Evolutionary conservation across 37 sponge, comb jelly and placozoan species (phyloP), one percentile per base, ranked within the genome.

Genomic region (Sycon ciliatum): DNA sequence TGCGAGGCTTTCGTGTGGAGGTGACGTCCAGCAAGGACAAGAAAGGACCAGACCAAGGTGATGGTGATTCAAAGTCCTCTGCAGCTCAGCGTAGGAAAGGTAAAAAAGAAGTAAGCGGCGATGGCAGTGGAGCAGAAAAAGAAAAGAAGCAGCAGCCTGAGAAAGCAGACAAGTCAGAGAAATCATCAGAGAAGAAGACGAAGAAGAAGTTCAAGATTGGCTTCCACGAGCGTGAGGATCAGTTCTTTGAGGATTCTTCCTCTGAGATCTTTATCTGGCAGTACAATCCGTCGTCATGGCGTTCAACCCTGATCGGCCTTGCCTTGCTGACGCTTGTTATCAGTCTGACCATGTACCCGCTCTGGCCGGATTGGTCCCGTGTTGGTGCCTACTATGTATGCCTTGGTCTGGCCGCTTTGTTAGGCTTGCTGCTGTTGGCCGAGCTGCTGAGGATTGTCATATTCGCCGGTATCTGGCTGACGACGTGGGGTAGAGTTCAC

Each of bases 311-410:
- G 27, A 68, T 80, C 35, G 85, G 86, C 22, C 22, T 78, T 28
- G 56, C 68, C 16, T 75, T 81, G 27, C 72, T 80, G 79, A 56
- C 65, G 85, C 78, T 7, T 37, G 35, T 33, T 1, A 13, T 20
- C 18, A 27, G 28, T 13, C 32, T 31, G 3, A 80, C 84, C 20
- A 63, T 87, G 11, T 81, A 82, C 34, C 88, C 88, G 34, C 74
- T 87, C 3, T 87, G 88, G 88, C 88, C 88, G 2, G 83, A 82
- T 37, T 81, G 75, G 0, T 72, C 83, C 4, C 65, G 76, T 32
- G 69, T 73, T 30, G 73, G 54, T 1, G 55, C 82, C 32, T 87
- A 76, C 69, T 87, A 82, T 28, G 35, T 79, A 23, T 65, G 73
- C 23, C 33, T 70, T 69, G 32, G 6, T 28, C 32, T 78, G 29